phyloP scores from a whole-genome alignment of 2,888 invertebrate species.

The Gonocerus acuteangulatus region DNA sequence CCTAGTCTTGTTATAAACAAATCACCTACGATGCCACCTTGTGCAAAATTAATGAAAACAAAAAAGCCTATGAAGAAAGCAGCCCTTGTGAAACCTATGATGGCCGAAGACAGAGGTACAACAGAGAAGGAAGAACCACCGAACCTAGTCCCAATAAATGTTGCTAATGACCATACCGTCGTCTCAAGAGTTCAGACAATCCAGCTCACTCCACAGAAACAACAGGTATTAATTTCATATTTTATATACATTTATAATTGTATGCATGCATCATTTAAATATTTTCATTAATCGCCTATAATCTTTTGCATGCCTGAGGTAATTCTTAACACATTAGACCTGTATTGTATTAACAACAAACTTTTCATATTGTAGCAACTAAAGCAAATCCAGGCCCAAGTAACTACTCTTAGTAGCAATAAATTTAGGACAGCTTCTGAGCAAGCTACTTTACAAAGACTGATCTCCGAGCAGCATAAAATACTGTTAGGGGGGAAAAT shows the following conservation, averaged over 20 bases:
- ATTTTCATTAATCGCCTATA: neutral
- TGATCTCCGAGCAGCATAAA: constrained; percentile 62
- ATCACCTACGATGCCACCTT: constrained; percentile 31
- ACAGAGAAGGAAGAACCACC: constrained; percentile 36
- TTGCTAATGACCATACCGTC: constrained; percentile 40
- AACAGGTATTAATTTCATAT: constrained; percentile 47
- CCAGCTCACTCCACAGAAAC: constrained; percentile 64
- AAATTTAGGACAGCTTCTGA: constrained; percentile 49
- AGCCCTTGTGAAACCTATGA: constrained; percentile 41
- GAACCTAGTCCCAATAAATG: constrained; percentile 38
- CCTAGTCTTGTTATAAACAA: constrained; percentile 40
- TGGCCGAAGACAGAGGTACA: constrained; percentile 37
- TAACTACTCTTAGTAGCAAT: constrained; percentile 54
- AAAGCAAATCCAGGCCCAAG: constrained; percentile 59
- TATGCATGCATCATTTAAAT: neutral
- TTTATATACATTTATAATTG: neutral
- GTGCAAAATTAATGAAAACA: constrained; percentile 35
- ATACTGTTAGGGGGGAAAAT: constrained; percentile 64
- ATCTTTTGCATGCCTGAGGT: neutral
- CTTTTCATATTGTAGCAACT: constrained; percentile 44
- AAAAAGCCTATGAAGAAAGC: constrained; percentile 39
- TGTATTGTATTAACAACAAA: neutral
- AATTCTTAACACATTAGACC: neutral
- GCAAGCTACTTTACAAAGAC: constrained; percentile 50
- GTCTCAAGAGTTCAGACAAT: constrained; percentile 62